phyloP scores from a whole-genome alignment of 2,113 vertebrate genomes.

The Zosterops lateralis region DNA sequence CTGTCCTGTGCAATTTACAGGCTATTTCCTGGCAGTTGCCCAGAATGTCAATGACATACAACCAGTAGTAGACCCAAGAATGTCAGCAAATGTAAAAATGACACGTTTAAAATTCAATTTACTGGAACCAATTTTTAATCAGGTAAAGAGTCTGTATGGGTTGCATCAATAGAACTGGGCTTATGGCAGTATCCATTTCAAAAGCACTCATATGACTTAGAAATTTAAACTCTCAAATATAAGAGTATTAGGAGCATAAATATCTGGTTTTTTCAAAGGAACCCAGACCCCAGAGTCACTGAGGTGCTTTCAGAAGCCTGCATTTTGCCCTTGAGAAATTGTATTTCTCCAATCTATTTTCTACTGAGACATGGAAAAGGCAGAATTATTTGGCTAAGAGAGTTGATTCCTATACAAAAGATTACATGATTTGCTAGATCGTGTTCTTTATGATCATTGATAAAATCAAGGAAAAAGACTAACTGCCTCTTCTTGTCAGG shows the following conservation, averaged over 20 bases:
- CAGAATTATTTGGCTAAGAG: constrained; percentile 6
- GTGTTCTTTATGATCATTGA: constrained; percentile 29
- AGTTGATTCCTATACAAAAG: constrained; percentile 30
- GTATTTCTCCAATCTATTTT: constrained; percentile 29
- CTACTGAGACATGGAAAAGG: constrained; percentile 11
- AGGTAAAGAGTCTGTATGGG: constrained; percentile 22
- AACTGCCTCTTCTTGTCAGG: background rate
- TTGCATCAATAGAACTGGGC: constrained; percentile 22
- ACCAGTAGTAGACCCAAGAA: background rate
- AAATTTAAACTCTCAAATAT: constrained; percentile 5
- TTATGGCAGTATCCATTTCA: constrained; percentile 8
- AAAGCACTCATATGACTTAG: constrained; percentile 12
- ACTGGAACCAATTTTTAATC: constrained; percentile 52
- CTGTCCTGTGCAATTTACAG: constrained; percentile 10
- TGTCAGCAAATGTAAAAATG: constrained; percentile 38
- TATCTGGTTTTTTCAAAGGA: constrained; percentile 32
- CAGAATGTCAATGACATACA: background rate
- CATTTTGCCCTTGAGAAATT: constrained; percentile 53
- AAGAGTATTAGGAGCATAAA: constrained; percentile 40
- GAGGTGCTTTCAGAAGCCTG: constrained; percentile 16
- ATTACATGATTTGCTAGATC: constrained; percentile 39
- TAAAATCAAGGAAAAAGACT: constrained; percentile 36
- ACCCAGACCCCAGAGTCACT: background rate
- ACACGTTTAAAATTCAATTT: constrained; percentile 54
- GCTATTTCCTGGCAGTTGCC: background rate